Evolutionary conservation across 2,888 invertebrate genomes (phyloP).

Genomic region (Mythimna pallens): DNA sequence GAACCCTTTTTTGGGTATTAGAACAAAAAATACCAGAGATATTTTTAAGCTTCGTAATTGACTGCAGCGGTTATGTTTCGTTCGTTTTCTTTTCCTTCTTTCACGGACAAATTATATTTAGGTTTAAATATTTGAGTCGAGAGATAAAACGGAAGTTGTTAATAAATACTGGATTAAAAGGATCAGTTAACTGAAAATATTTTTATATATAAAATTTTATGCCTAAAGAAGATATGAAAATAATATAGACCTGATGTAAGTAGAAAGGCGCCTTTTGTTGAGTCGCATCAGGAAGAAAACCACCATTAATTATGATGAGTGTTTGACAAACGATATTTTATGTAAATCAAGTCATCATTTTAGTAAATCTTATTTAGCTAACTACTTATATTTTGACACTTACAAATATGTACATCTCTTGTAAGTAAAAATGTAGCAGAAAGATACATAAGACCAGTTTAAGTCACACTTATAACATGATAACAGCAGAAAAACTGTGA

Average conservation of each 20-base stretch:
- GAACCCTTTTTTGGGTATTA: slow-evolving; percentile 82
- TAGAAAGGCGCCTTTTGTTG: slow-evolving; percentile 7
- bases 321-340: background rate
- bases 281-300: slow-evolving; percentile 26
- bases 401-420: background rate
- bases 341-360: no score
- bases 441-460: background rate
- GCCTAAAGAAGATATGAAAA: slow-evolving; percentile 49
- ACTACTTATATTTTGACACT: background rate
- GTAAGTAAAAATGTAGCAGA: background rate
- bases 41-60: slow-evolving; percentile 87
- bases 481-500: background rate
- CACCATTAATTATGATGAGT: background rate
- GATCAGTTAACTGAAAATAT: slow-evolving; percentile 71
- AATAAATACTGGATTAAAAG: slow-evolving; percentile 79
- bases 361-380: no score
- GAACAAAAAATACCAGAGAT: slow-evolving; percentile 82
- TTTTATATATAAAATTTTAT: slow-evolving; percentile 66
- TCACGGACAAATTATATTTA: slow-evolving; percentile 81
- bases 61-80: slow-evolving; percentile 80
- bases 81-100: slow-evolving; percentile 73
- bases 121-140: slow-evolving; percentile 77
- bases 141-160: slow-evolving; percentile 78
- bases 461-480: background rate
- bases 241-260: slow-evolving; percentile 24